Conservation (phyloP, 2,888 invertebrate species). For the Harpalus rufipes region DNA sequence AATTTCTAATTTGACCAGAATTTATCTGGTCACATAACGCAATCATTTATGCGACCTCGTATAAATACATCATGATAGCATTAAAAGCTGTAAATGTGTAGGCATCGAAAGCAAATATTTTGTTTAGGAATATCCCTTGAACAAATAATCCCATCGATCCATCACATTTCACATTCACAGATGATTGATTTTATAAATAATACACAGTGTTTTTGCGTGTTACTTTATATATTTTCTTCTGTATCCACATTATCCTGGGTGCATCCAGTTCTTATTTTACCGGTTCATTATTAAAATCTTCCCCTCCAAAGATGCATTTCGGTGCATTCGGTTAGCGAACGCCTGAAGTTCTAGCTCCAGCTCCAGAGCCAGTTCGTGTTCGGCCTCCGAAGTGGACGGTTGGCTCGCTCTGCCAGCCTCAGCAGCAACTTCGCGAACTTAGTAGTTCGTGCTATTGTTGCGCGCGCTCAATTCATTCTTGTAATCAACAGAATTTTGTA, state of each 20-base stretch:
- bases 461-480: slow-evolving; percentile 23
- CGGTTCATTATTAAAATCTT: slow-evolving; percentile 28
- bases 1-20: too few relatives aligned
- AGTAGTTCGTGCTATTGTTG: slow-evolving; percentile 7
- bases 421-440: slow-evolving; percentile 1
- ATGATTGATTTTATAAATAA: slow-evolving; percentile 48
- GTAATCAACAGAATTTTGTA: slow-evolving; percentile 4
- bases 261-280: slow-evolving; percentile 25
- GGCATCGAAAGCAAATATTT: slow-evolving; percentile 11
- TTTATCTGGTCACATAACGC: too few relatives aligned
- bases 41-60: too few relatives aligned
- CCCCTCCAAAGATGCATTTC: slow-evolving; percentile 43
- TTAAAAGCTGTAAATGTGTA: background rate
- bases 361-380: slow-evolving; percentile 28
- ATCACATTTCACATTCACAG: background rate
- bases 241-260: background rate
- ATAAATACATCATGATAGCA: too few relatives aligned
- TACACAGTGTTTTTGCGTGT: background rate
- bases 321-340: slow-evolving; percentile 31
- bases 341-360: background rate
- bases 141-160: slow-evolving; percentile 35
- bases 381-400: slow-evolving; percentile 31
- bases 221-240: background rate
- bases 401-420: background rate
- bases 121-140: slow-evolving; percentile 15